phyloP scores from a whole-genome alignment of 2,797 vertebrate species.

The Gymnothorax reevesii region DNA sequence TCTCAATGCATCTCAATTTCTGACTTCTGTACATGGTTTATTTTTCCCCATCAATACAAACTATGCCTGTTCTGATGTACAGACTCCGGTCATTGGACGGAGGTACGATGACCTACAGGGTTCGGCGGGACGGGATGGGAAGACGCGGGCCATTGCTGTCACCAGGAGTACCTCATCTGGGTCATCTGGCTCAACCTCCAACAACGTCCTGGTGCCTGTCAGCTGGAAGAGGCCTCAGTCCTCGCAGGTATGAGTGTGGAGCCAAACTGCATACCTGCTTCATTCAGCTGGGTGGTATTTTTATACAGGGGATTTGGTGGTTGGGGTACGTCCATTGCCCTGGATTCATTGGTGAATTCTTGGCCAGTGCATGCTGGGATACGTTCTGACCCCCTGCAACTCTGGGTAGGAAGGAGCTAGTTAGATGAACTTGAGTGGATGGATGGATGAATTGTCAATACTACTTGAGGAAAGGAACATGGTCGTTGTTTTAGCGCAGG shows the following conservation, averaged over 20 bases:
- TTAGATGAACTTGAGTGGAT: too few species aligned
- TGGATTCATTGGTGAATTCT: neutral
- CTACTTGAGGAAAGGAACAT: neutral
- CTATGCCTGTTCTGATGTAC: conserved; percentile 42
- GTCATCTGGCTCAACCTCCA: conserved; percentile 95
- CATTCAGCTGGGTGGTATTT: neutral
- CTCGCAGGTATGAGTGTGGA: conserved; percentile 80
- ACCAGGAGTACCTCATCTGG: conserved; percentile 96
- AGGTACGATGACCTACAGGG: conserved; percentile 92
- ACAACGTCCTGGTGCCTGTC: conserved; percentile 94
- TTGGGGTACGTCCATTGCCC: neutral
- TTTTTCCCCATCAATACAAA: too few species aligned
- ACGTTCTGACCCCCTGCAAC: too few species aligned
- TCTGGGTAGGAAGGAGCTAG: too few species aligned
- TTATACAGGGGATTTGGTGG: neutral
- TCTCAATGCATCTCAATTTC: too few species aligned
- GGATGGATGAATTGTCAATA: neutral
- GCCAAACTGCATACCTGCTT: neutral
- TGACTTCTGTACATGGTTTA: too few species aligned
- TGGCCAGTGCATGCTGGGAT: too few species aligned
- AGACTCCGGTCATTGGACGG: conserved; percentile 94
- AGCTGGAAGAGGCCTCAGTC: conserved; percentile 97
- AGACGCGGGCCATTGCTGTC: conserved; percentile 87
- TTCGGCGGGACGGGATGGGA: conserved; percentile 86
- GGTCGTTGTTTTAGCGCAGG: neutral